phyloP scores from a whole-genome alignment of 2,797 vertebrate genomes.

The Aplochiton taeniatus region DNA sequence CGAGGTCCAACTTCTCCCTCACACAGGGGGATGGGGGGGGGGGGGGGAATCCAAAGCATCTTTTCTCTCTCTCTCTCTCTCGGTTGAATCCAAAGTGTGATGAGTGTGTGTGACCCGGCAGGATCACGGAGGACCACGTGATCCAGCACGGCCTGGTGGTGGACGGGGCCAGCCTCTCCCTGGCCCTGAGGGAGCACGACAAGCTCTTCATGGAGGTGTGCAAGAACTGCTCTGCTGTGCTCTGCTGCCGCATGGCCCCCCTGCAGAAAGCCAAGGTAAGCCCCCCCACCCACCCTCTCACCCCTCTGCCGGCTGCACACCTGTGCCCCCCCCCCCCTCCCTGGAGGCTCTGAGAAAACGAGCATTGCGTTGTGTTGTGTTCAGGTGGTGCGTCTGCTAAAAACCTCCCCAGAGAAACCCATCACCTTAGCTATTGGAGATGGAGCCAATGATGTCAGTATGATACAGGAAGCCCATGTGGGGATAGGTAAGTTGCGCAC shows the following conservation, averaged over 20 bases:
- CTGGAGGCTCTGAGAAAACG: too few relatives aligned
- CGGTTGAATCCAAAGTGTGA: background rate
- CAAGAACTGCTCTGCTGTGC: constrained; percentile 91
- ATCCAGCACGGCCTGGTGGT: constrained; percentile 96
- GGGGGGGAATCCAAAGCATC: background rate
- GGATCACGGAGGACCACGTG: constrained; percentile 94
- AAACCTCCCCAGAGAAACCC: constrained; percentile 94
- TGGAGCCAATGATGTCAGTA: constrained; percentile 97
- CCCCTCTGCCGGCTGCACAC: too few relatives aligned
- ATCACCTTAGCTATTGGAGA: constrained; percentile 94
- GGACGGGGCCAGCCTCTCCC: constrained; percentile 93
- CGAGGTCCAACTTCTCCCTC: too few relatives aligned
- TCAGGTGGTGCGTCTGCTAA: constrained; percentile 93
- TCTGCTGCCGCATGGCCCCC: constrained; percentile 97
- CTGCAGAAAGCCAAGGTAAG: constrained; percentile 96
- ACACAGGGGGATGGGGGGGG: too few relatives aligned
- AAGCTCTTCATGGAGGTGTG: constrained; percentile 98
- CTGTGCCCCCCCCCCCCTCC: too few relatives aligned
- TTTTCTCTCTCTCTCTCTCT: background rate
- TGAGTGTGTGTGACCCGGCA: constrained; percentile 39
- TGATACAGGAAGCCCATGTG: constrained; percentile 99
- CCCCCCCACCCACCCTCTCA: background rate
- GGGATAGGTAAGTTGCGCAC: constrained; percentile 86
- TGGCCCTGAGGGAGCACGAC: constrained; percentile 94
- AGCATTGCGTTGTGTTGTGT: constrained; percentile 19